Evolutionary conservation across 2,113 vertebrate genomes (phyloP), one percentile per base, ranked within the genome.

Genomic region (Alexandromys fortis): DNA sequence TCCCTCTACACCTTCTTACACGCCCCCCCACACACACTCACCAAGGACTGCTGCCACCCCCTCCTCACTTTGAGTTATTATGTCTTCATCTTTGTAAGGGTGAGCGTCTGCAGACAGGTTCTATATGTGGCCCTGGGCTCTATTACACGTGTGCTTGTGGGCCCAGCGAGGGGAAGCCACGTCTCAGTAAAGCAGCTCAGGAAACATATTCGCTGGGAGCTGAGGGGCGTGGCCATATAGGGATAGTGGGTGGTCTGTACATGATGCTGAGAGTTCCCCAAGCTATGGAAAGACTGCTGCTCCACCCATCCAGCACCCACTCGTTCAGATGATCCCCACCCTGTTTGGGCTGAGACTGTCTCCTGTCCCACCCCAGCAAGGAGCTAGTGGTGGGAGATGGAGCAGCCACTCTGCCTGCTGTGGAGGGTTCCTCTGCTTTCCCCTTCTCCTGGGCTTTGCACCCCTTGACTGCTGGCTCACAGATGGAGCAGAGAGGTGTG

Each of bases 191-290:
- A 5, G 7, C 10, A 49, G 82, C 65, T 24, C 0, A 3, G 58
- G 9, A 68, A 86, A 45, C 17, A n/a, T 47, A 30, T 24, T 12
- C 24, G 8, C 70, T 75, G 79, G 52, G 19, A 76, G 7, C 58
- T 0, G 0, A 42, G n/a, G 47, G 26, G 11, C 14, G 5, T 22
- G 0, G 63, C 21, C 49, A 61, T 17, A 13, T 3, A 17, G 26
- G 61, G 47, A 47, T 2, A 7, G 6, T 0, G 19, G 17, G 35
- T 9, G 55, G 92, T 24, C 92, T 89, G 35, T 24, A 33, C 12
- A 21, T 17, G 35, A 14, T 49, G 42, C 13, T 6, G 38, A 79
- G 73, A 70, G 0, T 0, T 65, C 33, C 11, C 22, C 33, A 10
- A 22, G 13, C 11, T 52, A 65, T 6, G 4, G 30, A 26, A 85